A percentile compares a stretch with the other conserved stretches of the same genome.
Conservation (phyloP, 64 coral and sea anemone genomes). For the Pocillopora damicornis region DNA sequence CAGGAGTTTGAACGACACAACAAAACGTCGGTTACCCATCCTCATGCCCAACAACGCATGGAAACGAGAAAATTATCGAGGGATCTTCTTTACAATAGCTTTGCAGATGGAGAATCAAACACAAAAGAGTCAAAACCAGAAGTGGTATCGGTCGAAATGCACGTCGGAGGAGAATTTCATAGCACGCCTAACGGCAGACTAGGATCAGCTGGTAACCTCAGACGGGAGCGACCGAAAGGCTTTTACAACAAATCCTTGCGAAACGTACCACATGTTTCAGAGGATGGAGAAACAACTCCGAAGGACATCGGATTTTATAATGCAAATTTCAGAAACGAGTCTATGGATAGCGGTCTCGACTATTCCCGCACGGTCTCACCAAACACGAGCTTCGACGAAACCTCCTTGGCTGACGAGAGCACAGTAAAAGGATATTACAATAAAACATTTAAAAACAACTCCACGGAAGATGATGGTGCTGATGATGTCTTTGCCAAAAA, state of each 20-base stretch:
- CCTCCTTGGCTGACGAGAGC: not conserved
- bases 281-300: not conserved
- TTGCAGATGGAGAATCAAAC: not conserved
- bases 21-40: not conserved
- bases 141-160: conserved; percentile 23
- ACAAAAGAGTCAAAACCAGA: conserved; percentile 20
- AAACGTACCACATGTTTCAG: not conserved
- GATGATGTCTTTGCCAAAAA: not conserved
- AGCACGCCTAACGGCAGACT: not conserved
- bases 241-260: conserved; percentile 25
- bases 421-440: not conserved
- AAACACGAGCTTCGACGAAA: not conserved
- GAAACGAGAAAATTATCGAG: not conserved
- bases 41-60: conserved; percentile 20
- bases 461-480: not conserved
- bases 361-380: not conserved
- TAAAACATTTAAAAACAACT: not conserved
- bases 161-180: not conserved
- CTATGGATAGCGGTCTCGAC: not conserved
- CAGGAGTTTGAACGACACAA: not conserved
- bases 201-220: not conserved
- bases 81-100: conserved; percentile 6
- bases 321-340: not conserved
- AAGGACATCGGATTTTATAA: conserved; percentile 1
- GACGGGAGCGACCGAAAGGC: not conserved